Base-by-base conservation (phyloP, 2,888 invertebrate genomes). In the Tinea semifulvella region DNA sequence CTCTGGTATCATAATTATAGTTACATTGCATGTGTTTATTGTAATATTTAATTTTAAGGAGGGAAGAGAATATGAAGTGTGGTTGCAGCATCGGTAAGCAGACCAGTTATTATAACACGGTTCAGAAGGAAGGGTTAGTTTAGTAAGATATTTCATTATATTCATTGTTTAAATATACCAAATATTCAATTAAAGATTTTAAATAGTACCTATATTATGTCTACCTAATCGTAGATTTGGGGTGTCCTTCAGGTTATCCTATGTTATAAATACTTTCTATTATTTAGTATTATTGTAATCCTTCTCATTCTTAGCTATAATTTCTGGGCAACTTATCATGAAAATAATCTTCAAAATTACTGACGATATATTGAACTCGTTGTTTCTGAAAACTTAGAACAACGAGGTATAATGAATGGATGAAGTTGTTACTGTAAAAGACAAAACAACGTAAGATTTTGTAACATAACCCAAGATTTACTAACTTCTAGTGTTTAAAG, bases 151-250 rank as follows among this genome's bases (percentile, higher is more conserved):
- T 31, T 14, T 31, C 14, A 31, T 31, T 7, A 14, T 31, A 31
- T 31, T 31, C 31, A 31, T 31, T 31, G 31, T 31, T 14, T 31
- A 31, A n/a, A 14, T 31, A 31, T n/a, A 31, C 31, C 31, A 31
- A 31, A 31, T 31, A 31, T 31, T 14, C 14, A 31, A 31, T 31
- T 31, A 26, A n/a, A 26, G n/a, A n/a, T n/a, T 26, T 26, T n/a
- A 26, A 31, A 31, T 31, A 31, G 11, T 13, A 31, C n/a, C n/a
- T n/a, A n/a, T n/a, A n/a, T n/a, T n/a, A n/a, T n/a, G n/a, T n/a
- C n/a, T n/a, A n/a, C n/a, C n/a, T 31, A 31, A 14, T 11, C 31
- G 31, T 31, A 31, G 31, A 13, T 31, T 31, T 14, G 31, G 13
- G 14, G n/a, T n/a, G 11, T 31, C 7, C 31, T 13, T 31, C 31